Base-by-base conservation (phyloP, 2,113 vertebrate species). In the Gasterosteus aculeatus region DNA sequence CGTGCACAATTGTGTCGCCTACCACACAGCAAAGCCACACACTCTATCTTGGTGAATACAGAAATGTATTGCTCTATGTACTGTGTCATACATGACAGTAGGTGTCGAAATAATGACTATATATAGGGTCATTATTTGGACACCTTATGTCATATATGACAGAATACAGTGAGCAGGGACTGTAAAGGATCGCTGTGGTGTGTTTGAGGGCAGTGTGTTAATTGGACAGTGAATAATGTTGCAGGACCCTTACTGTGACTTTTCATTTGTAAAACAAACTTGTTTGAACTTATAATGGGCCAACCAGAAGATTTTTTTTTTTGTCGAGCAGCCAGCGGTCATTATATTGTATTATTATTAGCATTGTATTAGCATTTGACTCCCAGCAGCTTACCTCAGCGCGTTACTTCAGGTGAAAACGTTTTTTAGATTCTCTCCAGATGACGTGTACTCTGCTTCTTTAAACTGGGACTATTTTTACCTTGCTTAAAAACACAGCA, bases 251-350 rank as follows among this genome's bases (percentile, higher is more conserved):
- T 22, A 35, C 68, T 22, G 29, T 51, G 35, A 76, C 72, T 74
- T 79, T 77, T 47, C 14, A 67, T 75, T 66, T 80, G 67, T 44
- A 56, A 69, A 51, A 65, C n/a, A 62, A 62, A 80, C 54, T 74
- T 63, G 47, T 65, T 66, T 12, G 46, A 80, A 70, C 68, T 69
- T 71, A 62, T 51, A 67, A 86, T 80, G 60, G 80, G 80, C 80
- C 59, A 63, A 78, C 47, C 49, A 9, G 12, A 69, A 60, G 49
- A 82, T 78, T 77, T 80, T 26, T 74, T 68, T 39, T 42, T 31
- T 58, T 18, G 18, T 54, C 46, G 31, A 75, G 66, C 46, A 51
- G 59, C 69, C 70, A 61, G 63, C 19, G 4, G 22, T 70, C 73
- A 67, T 7, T 69, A 42, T 26, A 26, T 26, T 26, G 22, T 26